These are phyloP conservation scores for Acanthiza pusilla DNA, from an alignment of 2,797 vertebrate species.

Conservation along the genomic window DNA sequence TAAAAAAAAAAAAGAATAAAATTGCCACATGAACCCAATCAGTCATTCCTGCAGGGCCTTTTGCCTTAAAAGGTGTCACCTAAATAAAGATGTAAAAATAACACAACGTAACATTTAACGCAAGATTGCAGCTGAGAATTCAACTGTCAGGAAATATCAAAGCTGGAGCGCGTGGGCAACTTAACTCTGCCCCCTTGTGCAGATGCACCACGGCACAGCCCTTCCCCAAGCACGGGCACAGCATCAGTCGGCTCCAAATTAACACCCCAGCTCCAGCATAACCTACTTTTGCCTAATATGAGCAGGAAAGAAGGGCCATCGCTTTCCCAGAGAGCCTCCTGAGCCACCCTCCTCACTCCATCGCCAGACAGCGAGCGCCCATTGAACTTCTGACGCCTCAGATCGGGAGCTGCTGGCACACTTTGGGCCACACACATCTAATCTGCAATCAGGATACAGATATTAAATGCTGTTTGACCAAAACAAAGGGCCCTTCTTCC, in stretches of 20 bases:
- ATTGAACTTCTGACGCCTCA: background rate
- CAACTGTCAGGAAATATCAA: constrained; percentile 42
- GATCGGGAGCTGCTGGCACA: background rate
- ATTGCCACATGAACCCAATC: background rate
- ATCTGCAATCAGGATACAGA: background rate
- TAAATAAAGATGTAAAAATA: constrained; percentile 37
- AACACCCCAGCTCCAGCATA: background rate
- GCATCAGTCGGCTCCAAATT: background rate
- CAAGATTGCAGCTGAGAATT: constrained; percentile 33
- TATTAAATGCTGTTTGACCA: background rate
- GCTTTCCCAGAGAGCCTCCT: background rate
- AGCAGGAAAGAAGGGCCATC: background rate
- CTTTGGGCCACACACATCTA: background rate
- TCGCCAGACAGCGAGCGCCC: background rate
- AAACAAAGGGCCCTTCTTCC: constrained; percentile 19
- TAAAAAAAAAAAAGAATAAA: too few species aligned
- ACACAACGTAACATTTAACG: background rate
- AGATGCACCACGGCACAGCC: background rate
- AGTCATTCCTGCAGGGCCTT: background rate
- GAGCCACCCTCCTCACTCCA: background rate
- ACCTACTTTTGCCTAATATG: background rate
- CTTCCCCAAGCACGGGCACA: background rate
- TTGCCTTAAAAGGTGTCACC: constrained; percentile 30
- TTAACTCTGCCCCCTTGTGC: constrained; percentile 58
- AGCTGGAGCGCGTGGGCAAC: constrained; percentile 1